Conservation (phyloP, 1,140 invertebrate genomes). For the Drosophila arawakana region DNA sequence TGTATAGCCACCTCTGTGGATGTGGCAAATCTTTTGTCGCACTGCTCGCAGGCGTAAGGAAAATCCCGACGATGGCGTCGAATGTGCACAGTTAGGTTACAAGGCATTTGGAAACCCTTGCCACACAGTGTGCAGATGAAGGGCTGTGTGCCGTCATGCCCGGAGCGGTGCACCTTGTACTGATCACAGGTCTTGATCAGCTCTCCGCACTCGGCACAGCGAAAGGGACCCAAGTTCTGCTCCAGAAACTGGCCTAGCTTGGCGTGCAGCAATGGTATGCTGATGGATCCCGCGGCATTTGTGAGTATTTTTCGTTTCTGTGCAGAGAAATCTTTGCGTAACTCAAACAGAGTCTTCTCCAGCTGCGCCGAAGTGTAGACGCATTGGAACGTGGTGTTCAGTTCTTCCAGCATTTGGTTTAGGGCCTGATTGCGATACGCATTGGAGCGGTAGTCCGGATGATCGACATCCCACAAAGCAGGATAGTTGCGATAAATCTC, state of each 20-base stretch:
- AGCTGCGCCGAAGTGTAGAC: slow-evolving; percentile 50
- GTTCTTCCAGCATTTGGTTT: slow-evolving; percentile 70
- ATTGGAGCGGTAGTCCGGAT: slow-evolving; percentile 75
- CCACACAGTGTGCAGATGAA: slow-evolving; percentile 78
- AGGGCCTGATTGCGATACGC: slow-evolving; percentile 73
- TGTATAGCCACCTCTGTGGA: slow-evolving; percentile 78
- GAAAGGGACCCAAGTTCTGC: slow-evolving; percentile 72
- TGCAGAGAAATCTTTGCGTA: slow-evolving; percentile 71
- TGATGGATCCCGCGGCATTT: slow-evolving; percentile 27
- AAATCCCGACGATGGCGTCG: slow-evolving; percentile 70
- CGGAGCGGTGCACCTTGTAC: slow-evolving; percentile 74
- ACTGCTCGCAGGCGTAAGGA: slow-evolving; percentile 74
- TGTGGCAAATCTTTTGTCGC: slow-evolving; percentile 75
- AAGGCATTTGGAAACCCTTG: slow-evolving; percentile 80
- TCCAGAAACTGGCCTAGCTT: slow-evolving; percentile 72
- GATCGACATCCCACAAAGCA: slow-evolving; percentile 76
- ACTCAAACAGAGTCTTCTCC: slow-evolving; percentile 73
- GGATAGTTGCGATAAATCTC: slow-evolving; percentile 77
- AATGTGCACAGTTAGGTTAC: slow-evolving; percentile 78
- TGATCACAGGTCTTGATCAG: slow-evolving; percentile 79
- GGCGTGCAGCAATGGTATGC: slow-evolving; percentile 62
- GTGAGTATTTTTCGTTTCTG: slow-evolving; percentile 70
- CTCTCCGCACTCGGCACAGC: slow-evolving; percentile 64
- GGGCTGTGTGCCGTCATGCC: slow-evolving; percentile 71
- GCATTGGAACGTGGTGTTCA: slow-evolving; percentile 59